Percentiles rank a stretch among this genome's conserved stretches.
Evolutionary conservation across 2,113 vertebrate genomes (phyloP).

Genomic region (Crypturellus undulatus): DNA sequence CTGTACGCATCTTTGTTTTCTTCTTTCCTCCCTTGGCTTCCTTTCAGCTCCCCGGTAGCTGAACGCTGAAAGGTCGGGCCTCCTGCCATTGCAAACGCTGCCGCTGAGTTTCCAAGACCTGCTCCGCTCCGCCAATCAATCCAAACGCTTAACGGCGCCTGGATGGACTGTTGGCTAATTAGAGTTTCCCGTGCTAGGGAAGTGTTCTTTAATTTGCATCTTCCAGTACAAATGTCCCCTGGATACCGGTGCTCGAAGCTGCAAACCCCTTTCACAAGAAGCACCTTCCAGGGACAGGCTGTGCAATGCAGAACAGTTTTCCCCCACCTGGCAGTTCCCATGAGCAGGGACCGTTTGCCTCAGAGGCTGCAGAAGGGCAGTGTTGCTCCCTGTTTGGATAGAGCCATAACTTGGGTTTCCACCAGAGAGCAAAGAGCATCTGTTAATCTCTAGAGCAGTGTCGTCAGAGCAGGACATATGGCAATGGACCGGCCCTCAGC

Average conservation of each 20-base stretch:
- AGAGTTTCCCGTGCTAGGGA: neutral
- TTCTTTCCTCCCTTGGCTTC: neutral
- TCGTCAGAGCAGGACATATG: neutral
- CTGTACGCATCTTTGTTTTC: neutral
- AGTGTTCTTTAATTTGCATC: neutral
- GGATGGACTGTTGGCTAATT: slow-evolving; percentile 21
- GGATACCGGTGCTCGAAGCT: neutral
- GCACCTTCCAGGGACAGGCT: neutral
- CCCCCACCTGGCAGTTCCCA: neutral
- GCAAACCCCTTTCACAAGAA: neutral
- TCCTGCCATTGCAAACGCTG: neutral
- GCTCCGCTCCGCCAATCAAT: neutral
- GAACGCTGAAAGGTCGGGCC: neutral
- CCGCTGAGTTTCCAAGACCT: neutral
- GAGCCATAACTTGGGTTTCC: neutral
- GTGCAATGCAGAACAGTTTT: neutral
- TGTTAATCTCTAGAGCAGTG: neutral
- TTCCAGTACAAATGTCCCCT: neutral
- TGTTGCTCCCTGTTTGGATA: neutral
- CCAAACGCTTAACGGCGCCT: neutral
- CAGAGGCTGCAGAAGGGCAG: neutral
- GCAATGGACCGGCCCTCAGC: neutral
- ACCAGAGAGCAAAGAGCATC: neutral
- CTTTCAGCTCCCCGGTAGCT: neutral
- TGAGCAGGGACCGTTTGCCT: neutral